phyloP scores from a whole-genome alignment of 2,888 invertebrate species.

The Lottia gigantea region DNA sequence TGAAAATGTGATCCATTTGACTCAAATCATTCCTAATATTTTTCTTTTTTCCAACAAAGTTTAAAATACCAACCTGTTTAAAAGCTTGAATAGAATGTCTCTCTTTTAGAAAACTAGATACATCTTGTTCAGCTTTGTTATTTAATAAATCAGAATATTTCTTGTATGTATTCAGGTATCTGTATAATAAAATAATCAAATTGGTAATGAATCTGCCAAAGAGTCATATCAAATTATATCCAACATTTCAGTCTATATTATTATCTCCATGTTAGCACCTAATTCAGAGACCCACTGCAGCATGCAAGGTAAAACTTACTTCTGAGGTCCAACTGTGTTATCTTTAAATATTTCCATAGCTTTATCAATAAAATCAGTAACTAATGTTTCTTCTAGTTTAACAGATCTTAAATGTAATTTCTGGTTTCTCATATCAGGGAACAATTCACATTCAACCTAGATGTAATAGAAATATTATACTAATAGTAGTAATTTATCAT shows the following conservation, averaged over 20 bases:
- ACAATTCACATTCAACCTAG: conserved; percentile 67
- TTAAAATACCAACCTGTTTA: conserved; percentile 51
- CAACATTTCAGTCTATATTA: too few relatives aligned
- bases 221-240: too few relatives aligned
- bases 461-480: neutral
- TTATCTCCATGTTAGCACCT: too few relatives aligned
- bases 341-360: conserved; percentile 66
- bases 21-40: too few relatives aligned
- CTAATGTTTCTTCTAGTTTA: conserved; percentile 65
- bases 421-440: conserved; percentile 66
- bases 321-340: conserved; percentile 67
- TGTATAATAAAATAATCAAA: conserved; percentile 27
- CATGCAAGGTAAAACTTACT: conserved; percentile 59
- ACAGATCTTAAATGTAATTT: conserved; percentile 63
- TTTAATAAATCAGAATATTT: conserved; percentile 67
- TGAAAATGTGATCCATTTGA: neutral
- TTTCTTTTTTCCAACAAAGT: too few relatives aligned
- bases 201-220: neutral
- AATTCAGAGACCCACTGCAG: too few relatives aligned
- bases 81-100: conserved; percentile 64
- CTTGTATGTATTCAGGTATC: conserved; percentile 65
- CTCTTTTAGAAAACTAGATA: conserved; percentile 63
- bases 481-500: neutral
- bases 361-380: conserved; percentile 64
- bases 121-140: conserved; percentile 67